Conservation (phyloP, 2,797 vertebrate species). For the Lagodon rhomboides region DNA sequence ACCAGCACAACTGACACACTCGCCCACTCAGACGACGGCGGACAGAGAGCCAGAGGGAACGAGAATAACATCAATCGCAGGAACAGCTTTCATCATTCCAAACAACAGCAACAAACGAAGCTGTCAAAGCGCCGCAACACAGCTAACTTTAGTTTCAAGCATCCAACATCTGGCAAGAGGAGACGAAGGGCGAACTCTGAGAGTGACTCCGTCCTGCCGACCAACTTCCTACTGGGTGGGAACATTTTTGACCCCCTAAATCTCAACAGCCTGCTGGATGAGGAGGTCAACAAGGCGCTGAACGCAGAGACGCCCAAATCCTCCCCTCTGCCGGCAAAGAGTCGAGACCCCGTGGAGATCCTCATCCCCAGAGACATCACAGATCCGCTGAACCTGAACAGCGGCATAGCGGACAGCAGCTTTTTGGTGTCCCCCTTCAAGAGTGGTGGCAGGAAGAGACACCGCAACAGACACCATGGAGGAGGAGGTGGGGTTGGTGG, state of each 20-base stretch:
- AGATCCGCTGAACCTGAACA: slow-evolving; percentile 93
- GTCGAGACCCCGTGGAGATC: slow-evolving; percentile 93
- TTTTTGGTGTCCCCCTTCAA: slow-evolving; percentile 87
- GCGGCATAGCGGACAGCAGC: slow-evolving; percentile 84
- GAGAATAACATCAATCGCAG: slow-evolving; percentile 76
- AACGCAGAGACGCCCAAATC: slow-evolving; percentile 97
- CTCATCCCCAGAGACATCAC: slow-evolving; percentile 95
- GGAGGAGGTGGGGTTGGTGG: slow-evolving; percentile 39
- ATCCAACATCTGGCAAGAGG: slow-evolving; percentile 89
- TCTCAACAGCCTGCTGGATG: slow-evolving; percentile 95
- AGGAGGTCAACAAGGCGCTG: slow-evolving; percentile 93
- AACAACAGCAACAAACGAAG: slow-evolving; percentile 78
- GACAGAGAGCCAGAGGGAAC: slow-evolving; percentile 50
- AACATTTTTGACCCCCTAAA: slow-evolving; percentile 97
- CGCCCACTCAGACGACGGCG: slow-evolving; percentile 26
- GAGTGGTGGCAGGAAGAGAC: slow-evolving; percentile 86
- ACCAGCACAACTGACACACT: slow-evolving; percentile 45
- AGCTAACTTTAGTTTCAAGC: slow-evolving; percentile 87
- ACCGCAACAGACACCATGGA: slow-evolving; percentile 91
- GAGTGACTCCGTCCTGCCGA: slow-evolving; percentile 92
- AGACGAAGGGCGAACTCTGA: slow-evolving; percentile 92
- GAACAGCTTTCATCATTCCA: slow-evolving; percentile 86
- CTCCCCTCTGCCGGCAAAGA: slow-evolving; percentile 91
- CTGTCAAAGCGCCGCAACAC: slow-evolving; percentile 88
- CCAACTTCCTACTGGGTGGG: slow-evolving; percentile 94